Conservation (phyloP, 2,888 invertebrate species). For the Tetrapedia diversipes region DNA sequence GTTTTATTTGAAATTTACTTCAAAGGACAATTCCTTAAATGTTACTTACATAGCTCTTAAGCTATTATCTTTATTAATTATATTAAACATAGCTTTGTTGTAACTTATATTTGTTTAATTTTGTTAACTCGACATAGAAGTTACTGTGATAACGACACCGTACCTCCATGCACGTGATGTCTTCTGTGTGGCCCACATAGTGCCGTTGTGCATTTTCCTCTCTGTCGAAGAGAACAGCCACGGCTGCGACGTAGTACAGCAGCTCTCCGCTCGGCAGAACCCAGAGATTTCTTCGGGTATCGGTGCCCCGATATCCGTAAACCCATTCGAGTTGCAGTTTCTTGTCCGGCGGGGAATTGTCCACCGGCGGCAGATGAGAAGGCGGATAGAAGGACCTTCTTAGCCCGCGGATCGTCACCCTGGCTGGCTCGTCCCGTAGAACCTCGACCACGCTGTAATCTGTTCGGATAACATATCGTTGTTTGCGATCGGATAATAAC, state of each 20-base stretch:
- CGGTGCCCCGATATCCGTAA: conserved; percentile 97
- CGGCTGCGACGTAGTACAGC: conserved; percentile 95
- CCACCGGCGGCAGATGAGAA: conserved; percentile 92
- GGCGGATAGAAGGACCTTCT: conserved; percentile 94
- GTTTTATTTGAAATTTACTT: no score
- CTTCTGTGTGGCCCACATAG: conserved; percentile 95
- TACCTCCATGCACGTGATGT: conserved; percentile 92
- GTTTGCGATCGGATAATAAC: neutral
- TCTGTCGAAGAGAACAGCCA: conserved; percentile 94
- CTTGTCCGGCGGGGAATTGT: conserved; percentile 94
- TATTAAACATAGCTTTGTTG: no score
- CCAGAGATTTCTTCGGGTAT: conserved; percentile 95
- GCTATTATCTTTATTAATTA: no score
- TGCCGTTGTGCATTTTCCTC: conserved; percentile 95
- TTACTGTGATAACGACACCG: no score
- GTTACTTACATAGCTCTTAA: no score
- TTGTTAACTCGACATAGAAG: no score
- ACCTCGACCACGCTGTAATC: conserved; percentile 93
- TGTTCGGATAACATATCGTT: conserved; percentile 74
- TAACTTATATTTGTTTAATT: no score
- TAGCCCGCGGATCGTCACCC: conserved; percentile 92
- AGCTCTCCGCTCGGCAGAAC: conserved; percentile 96
- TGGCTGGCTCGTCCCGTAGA: conserved; percentile 92
- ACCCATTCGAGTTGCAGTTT: conserved; percentile 96
- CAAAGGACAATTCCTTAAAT: no score